Base-by-base conservation (phyloP, 92 coral and sea anemone species). In the Parazoanthus atlanticus region DNA sequence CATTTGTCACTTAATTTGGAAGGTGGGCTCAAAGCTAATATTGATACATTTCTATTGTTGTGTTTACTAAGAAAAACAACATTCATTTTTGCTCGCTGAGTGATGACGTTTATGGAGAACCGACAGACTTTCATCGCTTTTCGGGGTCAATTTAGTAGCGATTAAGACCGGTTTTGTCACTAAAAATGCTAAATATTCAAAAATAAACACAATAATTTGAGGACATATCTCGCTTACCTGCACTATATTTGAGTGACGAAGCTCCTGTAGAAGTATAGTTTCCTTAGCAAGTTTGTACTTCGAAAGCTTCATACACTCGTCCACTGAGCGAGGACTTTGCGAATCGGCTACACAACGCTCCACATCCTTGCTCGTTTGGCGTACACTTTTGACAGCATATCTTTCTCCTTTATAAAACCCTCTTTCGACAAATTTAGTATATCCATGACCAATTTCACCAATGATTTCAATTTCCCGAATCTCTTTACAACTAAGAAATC, bases 211-310 rank as follows among this genome's bases (percentile, higher is more conserved):
- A 17, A 36, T 41, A 4, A 16, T 17, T 17, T 29, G 29, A 25
- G n/a, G 16, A 78, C 70, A 29, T 30, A 70, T 67, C 61, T 72
- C 13, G 9, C 98, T 91, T 87, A 97, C 99, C 94, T 93, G 89
- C 0, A 95, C 90, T 23, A 97, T 91, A 84, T 97, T 97, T 41
- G 89, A 88, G 80, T 97, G 99, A 36, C 81, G 89, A 40, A 97
- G 88, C 80, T 97, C 94, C 67, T 97, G 98, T 5, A 95, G 89
- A 31, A 97, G 92, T 82, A 95, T 73, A 49, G 94, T 90, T 79
- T 97, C 99, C 90, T 97, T 97, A 65, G 95, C 96, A 21, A 97
- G 90, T 88, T 97, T 97, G 74, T 95, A 95, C 81, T 96, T 95
- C 25, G 96, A 81, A 56, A 95, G 89, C 80, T 91, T 91, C 67